phyloP scores from a whole-genome alignment of 2,113 vertebrate genomes.

The Falco punctatus region DNA sequence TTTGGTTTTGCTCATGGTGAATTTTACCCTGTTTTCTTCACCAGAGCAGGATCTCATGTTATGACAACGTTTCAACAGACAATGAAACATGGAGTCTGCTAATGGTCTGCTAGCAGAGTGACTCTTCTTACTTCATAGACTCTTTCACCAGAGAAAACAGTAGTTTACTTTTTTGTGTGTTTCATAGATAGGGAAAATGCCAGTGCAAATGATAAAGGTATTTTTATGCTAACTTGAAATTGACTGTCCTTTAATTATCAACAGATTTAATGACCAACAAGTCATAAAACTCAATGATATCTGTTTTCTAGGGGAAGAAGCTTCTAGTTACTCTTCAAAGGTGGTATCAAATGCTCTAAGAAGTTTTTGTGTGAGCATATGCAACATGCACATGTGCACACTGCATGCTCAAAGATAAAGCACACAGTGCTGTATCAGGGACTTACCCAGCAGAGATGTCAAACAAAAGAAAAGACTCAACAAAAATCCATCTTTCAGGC shows the following conservation, averaged over 20 bases:
- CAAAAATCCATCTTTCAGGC: neutral
- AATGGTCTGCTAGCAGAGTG: neutral
- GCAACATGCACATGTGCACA: accelerated
- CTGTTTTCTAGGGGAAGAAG: neutral
- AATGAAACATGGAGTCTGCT: neutral
- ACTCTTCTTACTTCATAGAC: neutral
- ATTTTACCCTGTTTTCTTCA: neutral
- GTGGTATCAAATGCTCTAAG: neutral
- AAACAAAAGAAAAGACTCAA: neutral
- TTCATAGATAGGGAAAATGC: neutral
- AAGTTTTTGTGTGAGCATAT: neutral
- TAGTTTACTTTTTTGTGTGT: neutral
- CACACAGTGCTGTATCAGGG: no score
- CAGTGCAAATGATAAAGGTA: neutral
- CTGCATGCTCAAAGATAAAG: neutral
- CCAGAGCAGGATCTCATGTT: neutral
- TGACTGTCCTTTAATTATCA: neutral
- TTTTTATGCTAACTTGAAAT: neutral
- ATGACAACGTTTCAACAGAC: accelerated
- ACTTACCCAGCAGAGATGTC: neutral
- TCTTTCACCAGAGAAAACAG: neutral
- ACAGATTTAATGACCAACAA: neutral
- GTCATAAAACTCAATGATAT: neutral
- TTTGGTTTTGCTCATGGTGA: neutral
- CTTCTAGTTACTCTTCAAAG: neutral